These are phyloP conservation scores for Apamea anceps DNA, from an alignment of 2,888 invertebrate genomes.

Conservation along the genomic window DNA sequence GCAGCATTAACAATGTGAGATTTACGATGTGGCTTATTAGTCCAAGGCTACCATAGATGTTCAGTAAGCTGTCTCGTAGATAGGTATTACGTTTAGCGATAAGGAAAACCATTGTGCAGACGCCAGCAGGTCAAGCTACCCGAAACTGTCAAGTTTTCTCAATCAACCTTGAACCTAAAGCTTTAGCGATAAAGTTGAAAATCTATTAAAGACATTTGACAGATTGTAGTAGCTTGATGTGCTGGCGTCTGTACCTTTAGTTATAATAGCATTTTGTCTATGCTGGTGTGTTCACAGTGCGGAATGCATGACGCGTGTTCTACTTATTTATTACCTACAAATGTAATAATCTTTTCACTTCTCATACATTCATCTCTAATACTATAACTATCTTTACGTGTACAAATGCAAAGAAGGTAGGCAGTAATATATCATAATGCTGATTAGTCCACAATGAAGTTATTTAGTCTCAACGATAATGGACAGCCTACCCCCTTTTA, in stretches of 20 bases:
- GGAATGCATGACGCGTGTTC: background rate
- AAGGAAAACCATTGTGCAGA: background rate
- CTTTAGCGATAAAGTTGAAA: no score
- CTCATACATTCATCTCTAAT: no score
- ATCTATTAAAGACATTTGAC: no score
- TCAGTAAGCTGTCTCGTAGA: background rate
- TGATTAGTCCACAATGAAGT: conserved; percentile 26
- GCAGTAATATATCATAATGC: background rate
- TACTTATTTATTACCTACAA: no score
- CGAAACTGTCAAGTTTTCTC: no score
- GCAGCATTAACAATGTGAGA: background rate
- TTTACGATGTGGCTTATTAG: background rate
- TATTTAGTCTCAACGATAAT: conserved; percentile 39
- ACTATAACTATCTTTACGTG: background rate
- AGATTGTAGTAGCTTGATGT: no score
- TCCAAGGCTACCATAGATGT: background rate
- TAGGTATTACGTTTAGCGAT: background rate
- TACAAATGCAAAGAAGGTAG: background rate
- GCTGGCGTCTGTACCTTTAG: background rate
- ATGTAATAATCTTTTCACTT: background rate
- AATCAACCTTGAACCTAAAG: no score
- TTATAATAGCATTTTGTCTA: background rate
- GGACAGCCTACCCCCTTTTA: conserved; percentile 22
- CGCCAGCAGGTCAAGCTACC: no score
- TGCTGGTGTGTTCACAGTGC: background rate